Evolutionary conservation across 1,140 invertebrate species (phyloP).

Genomic region (Lanistes nyassanus): DNA sequence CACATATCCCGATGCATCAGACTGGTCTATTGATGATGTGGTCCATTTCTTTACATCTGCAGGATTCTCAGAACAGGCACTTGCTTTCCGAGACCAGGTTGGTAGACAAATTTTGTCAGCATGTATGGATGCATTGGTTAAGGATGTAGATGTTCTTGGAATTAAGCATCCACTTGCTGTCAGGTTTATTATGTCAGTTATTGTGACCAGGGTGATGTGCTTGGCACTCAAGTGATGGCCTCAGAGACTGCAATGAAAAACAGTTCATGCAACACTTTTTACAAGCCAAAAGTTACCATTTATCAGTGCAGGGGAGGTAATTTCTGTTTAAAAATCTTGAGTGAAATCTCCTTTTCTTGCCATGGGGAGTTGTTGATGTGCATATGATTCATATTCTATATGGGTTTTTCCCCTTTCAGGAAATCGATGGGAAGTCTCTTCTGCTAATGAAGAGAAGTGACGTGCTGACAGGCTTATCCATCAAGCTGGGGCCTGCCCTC

Average conservation of each 20-base stretch:
- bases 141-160: too few relatives aligned
- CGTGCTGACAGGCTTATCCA: constrained; percentile 79
- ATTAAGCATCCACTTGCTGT: too few relatives aligned
- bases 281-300: too few relatives aligned
- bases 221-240: too few relatives aligned
- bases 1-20: constrained; percentile 76
- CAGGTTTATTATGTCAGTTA: too few relatives aligned
- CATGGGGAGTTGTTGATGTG: too few relatives aligned
- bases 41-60: constrained; percentile 81
- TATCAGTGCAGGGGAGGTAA: too few relatives aligned
- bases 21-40: constrained; percentile 85
- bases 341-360: too few relatives aligned
- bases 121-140: background rate
- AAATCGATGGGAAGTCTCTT: constrained; percentile 87
- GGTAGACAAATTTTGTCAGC: background rate
- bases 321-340: too few relatives aligned
- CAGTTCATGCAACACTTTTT: too few relatives aligned
- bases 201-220: too few relatives aligned
- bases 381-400: background rate
- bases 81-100: constrained; percentile 84
- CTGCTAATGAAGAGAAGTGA: constrained; percentile 83
- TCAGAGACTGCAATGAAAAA: too few relatives aligned
- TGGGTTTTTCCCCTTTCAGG: constrained; percentile 71
- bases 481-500: constrained; percentile 86
- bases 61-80: constrained; percentile 79